Conservation (phyloP, 2,113 vertebrate genomes). For the Suncus etruscus region DNA sequence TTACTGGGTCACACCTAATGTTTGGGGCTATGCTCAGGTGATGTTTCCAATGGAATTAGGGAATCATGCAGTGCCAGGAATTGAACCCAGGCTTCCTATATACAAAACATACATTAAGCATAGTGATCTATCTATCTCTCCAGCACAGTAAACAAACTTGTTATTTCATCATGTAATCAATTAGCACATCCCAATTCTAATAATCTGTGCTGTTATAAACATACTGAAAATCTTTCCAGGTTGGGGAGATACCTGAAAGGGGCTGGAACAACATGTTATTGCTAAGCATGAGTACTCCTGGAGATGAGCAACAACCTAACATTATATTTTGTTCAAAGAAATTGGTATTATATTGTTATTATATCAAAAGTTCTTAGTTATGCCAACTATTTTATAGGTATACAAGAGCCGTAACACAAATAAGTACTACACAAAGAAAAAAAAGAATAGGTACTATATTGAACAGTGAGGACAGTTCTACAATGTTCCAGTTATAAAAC, state of each 20-base stretch:
- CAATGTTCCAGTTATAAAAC: neutral
- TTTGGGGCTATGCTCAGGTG: too few relatives aligned
- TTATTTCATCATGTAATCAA: conserved; percentile 2
- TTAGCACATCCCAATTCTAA: neutral
- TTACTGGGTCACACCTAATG: too few relatives aligned
- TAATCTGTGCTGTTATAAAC: neutral
- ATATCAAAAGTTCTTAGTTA: neutral
- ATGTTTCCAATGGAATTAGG: too few relatives aligned
- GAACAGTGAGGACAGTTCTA: neutral
- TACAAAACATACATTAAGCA: too few relatives aligned
- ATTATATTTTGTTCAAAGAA: too few relatives aligned
- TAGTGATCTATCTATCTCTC: neutral
- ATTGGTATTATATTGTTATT: too few relatives aligned
- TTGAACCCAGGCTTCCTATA: too few relatives aligned
- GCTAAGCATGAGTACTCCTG: too few relatives aligned
- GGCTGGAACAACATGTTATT: too few relatives aligned
- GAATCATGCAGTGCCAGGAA: too few relatives aligned
- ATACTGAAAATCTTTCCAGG: conserved; percentile 29
- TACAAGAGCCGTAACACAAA: neutral
- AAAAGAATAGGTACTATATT: neutral
- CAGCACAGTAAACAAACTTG: neutral
- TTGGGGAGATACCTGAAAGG: too few relatives aligned
- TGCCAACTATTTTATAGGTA: neutral
- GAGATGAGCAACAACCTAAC: too few relatives aligned
- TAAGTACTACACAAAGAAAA: neutral